A percentile compares a stretch with the other conserved stretches of the same genome.
phyloP scores from a whole-genome alignment of 2,888 invertebrate species.

The Aquatica leii region DNA sequence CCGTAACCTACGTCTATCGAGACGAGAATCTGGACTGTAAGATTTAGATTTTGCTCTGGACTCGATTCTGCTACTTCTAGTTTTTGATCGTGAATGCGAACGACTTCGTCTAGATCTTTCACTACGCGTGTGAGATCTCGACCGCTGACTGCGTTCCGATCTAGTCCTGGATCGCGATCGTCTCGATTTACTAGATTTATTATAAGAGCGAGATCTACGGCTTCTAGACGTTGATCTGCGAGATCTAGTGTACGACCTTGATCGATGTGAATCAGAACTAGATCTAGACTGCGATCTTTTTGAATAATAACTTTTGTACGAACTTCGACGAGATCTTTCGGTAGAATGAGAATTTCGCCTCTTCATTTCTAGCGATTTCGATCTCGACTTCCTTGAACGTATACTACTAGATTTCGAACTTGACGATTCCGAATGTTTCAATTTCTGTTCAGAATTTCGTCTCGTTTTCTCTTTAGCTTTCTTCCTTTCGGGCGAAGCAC shows the following conservation, averaged over 20 bases:
- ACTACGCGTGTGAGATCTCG: slow-evolving; percentile 25
- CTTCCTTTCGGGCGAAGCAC: slow-evolving; percentile 35
- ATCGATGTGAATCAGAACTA: slow-evolving; percentile 34
- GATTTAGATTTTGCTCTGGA: slow-evolving; percentile 46
- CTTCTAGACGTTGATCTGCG: slow-evolving; percentile 23
- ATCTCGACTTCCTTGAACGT: slow-evolving; percentile 36
- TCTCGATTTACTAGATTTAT: background rate
- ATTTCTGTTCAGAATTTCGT: slow-evolving; percentile 20
- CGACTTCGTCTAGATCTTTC: slow-evolving; percentile 24
- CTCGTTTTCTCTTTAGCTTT: slow-evolving; percentile 31
- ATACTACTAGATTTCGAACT: slow-evolving; percentile 38
- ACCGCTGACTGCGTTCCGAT: slow-evolving; percentile 18
- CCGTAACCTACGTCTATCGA: slow-evolving; percentile 41
- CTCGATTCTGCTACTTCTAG: slow-evolving; percentile 34
- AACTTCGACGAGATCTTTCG: slow-evolving; percentile 6
- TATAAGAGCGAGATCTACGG: slow-evolving; percentile 14
- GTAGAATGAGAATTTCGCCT: slow-evolving; percentile 15
- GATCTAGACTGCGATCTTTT: slow-evolving; percentile 36
- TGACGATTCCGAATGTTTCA: slow-evolving; percentile 32
- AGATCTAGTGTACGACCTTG: slow-evolving; percentile 33
- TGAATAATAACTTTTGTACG: slow-evolving; percentile 22
- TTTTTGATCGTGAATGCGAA: slow-evolving; percentile 33
- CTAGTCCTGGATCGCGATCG: slow-evolving; percentile 25
- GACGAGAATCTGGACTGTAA: slow-evolving; percentile 37
- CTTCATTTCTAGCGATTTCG: slow-evolving; percentile 26